These are phyloP conservation scores for Scotopteryx bipunctaria DNA, from an alignment of 2,888 invertebrate species.

Conservation along the genomic window DNA sequence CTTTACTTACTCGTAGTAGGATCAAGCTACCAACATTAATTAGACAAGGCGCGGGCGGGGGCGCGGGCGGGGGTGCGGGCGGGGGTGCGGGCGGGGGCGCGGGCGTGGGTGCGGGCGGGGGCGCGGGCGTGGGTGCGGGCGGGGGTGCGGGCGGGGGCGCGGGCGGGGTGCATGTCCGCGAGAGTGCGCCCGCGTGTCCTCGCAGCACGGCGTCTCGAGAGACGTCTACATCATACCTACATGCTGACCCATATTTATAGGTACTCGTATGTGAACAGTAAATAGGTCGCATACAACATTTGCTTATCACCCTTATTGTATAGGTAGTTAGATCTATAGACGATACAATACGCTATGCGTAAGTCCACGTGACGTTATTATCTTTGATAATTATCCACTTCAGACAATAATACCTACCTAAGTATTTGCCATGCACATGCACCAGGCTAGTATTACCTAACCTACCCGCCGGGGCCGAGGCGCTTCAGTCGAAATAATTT, in stretches of 20 bases:
- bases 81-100: too few relatives aligned
- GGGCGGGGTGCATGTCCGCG: background rate
- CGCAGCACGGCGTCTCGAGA: conserved; percentile 3
- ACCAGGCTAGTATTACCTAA: too few relatives aligned
- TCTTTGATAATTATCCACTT: background rate
- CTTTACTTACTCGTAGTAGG: too few relatives aligned
- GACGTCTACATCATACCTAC: background rate
- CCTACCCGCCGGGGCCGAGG: too few relatives aligned
- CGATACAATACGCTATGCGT: background rate
- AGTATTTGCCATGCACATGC: background rate
- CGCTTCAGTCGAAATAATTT: too few relatives aligned
- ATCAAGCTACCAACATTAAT: background rate
- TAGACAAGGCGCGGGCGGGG: too few relatives aligned
- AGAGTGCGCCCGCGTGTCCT: conserved; percentile 5
- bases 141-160: too few relatives aligned
- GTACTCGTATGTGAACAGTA: background rate
- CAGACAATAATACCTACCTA: background rate
- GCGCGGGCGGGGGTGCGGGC: too few relatives aligned
- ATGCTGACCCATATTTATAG: too few relatives aligned
- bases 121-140: too few relatives aligned
- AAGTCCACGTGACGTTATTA: background rate
- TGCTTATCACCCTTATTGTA: background rate
- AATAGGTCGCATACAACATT: background rate
- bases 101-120: too few relatives aligned
- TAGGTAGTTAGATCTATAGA: too few relatives aligned